phyloP scores from a whole-genome alignment of 2,113 vertebrate genomes.

The Regulus satrapa region DNA sequence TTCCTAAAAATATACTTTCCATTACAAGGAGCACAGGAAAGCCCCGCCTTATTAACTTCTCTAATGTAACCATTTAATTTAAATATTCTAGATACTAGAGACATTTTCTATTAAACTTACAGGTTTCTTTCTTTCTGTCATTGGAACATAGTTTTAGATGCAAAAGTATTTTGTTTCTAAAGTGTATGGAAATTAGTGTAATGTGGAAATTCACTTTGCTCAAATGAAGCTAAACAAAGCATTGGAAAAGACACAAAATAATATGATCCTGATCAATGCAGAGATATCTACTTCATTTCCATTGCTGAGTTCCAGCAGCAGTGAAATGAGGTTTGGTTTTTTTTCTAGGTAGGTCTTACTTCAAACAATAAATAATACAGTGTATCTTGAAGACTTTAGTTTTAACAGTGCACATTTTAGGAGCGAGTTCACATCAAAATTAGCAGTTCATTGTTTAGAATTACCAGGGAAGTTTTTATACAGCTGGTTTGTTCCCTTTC shows the following conservation, averaged over 20 bases:
- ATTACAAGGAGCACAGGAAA: neutral
- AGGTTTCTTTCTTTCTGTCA: neutral
- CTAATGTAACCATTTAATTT: neutral
- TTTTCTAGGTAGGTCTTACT: neutral
- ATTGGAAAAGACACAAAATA: neutral
- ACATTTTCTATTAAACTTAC: neutral
- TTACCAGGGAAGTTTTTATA: neutral
- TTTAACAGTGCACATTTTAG: neutral
- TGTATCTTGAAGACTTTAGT: neutral
- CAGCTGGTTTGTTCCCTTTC: neutral
- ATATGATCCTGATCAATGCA: neutral
- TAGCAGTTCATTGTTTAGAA: neutral
- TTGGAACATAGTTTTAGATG: neutral
- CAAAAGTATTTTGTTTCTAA: neutral
- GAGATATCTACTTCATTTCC: neutral
- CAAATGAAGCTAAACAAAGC: neutral
- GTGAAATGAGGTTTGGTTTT: neutral
- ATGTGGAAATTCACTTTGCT: conserved; percentile 3
- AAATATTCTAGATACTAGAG: neutral
- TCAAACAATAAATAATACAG: neutral
- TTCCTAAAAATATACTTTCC: conserved; percentile 21
- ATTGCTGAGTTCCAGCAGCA: neutral
- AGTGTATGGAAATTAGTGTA: neutral
- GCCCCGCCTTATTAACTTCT: neutral
- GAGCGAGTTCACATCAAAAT: neutral